Conservation (phyloP, 2,888 invertebrate species). For the Operophtera brumata region DNA sequence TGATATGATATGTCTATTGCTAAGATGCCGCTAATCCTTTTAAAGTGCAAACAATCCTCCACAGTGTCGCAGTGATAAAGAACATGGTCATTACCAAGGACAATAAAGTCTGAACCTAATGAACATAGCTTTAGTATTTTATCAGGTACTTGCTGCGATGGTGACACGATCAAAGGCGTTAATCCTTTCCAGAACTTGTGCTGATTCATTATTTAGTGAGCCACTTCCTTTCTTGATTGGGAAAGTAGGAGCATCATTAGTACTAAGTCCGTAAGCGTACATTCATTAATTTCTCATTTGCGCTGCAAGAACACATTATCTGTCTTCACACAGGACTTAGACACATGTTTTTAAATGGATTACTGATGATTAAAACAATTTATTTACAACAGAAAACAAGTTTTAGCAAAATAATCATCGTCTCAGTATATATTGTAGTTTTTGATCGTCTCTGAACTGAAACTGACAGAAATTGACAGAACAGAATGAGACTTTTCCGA, state of each 20-base stretch:
- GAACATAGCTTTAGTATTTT: constrained; percentile 73
- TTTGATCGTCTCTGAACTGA: too few relatives aligned
- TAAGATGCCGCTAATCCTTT: constrained; percentile 74
- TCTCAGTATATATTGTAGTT: too few relatives aligned
- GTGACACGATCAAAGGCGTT: constrained; percentile 55
- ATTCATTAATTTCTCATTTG: constrained; percentile 9
- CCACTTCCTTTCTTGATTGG: constrained; percentile 41
- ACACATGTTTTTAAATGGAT: background rate
- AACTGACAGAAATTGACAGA: background rate
- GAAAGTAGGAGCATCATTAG: constrained; percentile 48
- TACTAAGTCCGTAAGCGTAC: constrained; percentile 34
- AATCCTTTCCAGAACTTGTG: constrained; percentile 76
- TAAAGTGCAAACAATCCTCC: constrained; percentile 65
- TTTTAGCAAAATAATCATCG: background rate
- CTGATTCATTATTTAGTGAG: constrained; percentile 67
- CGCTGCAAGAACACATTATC: constrained; percentile 23
- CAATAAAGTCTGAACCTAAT: constrained; percentile 62
- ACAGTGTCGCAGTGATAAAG: constrained; percentile 67
- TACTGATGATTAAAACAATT: constrained; percentile 14
- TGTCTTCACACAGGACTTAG: constrained; percentile 9
- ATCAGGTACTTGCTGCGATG: constrained; percentile 67
- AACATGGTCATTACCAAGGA: constrained; percentile 71
- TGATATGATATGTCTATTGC: constrained; percentile 84
- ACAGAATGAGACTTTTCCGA: too few relatives aligned
- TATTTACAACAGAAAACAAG: constrained; percentile 30